These are phyloP conservation scores for Notoglanidium macrostoma DNA, from an alignment of 2,797 vertebrate genomes.

Conservation along the genomic window DNA sequence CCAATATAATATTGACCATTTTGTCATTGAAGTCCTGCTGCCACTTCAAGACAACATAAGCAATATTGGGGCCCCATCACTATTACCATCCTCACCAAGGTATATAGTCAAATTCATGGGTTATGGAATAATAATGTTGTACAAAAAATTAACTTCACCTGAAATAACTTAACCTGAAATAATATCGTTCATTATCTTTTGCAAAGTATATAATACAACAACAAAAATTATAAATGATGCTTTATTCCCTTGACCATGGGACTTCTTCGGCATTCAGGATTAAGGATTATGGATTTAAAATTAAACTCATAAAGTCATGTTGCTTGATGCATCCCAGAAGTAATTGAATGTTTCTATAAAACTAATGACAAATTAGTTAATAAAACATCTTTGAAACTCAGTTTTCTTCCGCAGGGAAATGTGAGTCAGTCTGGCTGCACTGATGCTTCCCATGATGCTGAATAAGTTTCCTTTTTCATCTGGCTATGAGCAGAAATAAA, in stretches of 20 bases:
- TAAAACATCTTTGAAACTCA: conserved; percentile 10
- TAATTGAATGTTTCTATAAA: background rate
- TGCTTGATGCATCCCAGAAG: background rate
- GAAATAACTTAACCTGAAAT: background rate
- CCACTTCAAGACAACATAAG: background rate
- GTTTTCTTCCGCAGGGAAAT: conserved; percentile 20
- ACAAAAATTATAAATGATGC: background rate
- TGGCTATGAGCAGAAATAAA: background rate
- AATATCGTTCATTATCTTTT: background rate
- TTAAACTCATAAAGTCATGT: background rate
- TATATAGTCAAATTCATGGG: background rate
- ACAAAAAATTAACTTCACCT: background rate
- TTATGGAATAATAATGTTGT: background rate
- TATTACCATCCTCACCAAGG: background rate
- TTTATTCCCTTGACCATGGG: background rate
- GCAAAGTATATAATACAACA: background rate
- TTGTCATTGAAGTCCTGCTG: background rate
- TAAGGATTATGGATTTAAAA: background rate
- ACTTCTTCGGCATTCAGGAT: background rate
- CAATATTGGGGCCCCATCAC: background rate
- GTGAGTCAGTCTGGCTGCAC: background rate
- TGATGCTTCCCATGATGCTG: background rate
- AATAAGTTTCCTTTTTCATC: background rate
- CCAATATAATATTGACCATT: background rate
- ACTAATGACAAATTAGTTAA: conserved; percentile 2